Conservation (phyloP, 2,888 invertebrate genomes). For the Cerastis leucographa region DNA sequence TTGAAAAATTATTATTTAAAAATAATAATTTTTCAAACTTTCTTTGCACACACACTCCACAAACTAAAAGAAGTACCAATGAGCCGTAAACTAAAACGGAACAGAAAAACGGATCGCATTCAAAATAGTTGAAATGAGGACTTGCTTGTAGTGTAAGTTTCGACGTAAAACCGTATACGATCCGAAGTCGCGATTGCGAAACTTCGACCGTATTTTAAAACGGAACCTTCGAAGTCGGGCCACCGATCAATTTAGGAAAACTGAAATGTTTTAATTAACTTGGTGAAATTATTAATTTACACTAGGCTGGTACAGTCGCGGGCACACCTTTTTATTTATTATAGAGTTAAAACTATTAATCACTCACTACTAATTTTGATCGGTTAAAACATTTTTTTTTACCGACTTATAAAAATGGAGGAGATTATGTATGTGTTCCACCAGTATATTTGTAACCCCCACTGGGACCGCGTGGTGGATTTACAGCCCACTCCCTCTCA, state of each 20-base stretch:
- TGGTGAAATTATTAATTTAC: constrained; percentile 82
- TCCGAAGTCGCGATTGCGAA: constrained; percentile 66
- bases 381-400: too few species aligned
- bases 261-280: constrained; percentile 82
- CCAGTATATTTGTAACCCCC: too few species aligned
- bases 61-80: constrained; percentile 20
- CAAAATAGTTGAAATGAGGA: constrained; percentile 63
- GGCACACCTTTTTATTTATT: background rate
- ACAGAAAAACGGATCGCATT: constrained; percentile 66
- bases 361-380: background rate
- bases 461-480: too few species aligned
- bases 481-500: too few species aligned
- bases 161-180: constrained; percentile 71
- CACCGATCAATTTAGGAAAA: constrained; percentile 61
- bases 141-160: constrained; percentile 71
- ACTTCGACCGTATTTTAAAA: constrained; percentile 69
- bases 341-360: background rate
- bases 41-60: background rate
- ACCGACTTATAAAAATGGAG: too few species aligned
- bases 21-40: too few species aligned
- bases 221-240: constrained; percentile 41
- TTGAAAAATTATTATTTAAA: too few species aligned
- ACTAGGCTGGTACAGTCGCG: constrained; percentile 29
- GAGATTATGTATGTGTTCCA: too few species aligned
- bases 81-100: constrained; percentile 56